A percentile compares a stretch with the other conserved stretches of the same genome.
phyloP scores from a whole-genome alignment of 2,797 vertebrate species.

The Schizopygopsis malacanthus region DNA sequence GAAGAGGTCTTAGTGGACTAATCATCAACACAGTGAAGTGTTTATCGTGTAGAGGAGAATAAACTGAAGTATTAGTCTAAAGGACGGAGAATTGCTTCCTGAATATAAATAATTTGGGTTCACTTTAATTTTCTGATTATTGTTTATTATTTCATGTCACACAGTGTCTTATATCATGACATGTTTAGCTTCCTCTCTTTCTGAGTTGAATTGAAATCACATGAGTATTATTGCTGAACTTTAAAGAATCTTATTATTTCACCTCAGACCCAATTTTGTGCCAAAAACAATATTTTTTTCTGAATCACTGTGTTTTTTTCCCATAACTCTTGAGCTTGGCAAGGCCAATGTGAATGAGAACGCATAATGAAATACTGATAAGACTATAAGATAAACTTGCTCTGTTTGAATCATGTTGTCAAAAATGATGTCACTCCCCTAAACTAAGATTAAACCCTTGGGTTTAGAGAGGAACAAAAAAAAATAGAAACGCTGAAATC shows the following conservation, averaged over 20 bases:
- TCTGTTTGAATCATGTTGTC: not conserved
- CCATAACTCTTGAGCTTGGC: not conserved
- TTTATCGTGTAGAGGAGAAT: conserved; percentile 8
- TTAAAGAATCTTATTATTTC: not conserved
- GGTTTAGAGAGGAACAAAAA: not conserved
- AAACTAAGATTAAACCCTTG: not conserved
- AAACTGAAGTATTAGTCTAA: conserved; percentile 1
- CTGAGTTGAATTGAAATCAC: not conserved
- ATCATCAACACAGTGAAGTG: not conserved
- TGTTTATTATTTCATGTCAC: conserved; percentile 7
- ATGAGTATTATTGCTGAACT: not conserved
- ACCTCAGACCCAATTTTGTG: not conserved
- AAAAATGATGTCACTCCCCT: not conserved
- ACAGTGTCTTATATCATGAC: not conserved
- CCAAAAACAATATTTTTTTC: not conserved
- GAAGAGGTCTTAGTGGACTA: not conserved
- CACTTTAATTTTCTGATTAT: conserved; percentile 2
- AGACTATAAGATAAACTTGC: not conserved
- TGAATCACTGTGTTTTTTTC: not conserved
- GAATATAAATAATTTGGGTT: not conserved
- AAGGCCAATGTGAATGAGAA: not conserved
- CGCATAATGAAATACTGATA: conserved; percentile 1
- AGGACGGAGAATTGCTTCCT: not conserved
- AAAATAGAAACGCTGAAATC: not conserved
- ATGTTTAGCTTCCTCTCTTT: not conserved